Evolutionary conservation across 2,797 vertebrate species (phyloP).

Genomic region (Pempheris klunzingeri): DNA sequence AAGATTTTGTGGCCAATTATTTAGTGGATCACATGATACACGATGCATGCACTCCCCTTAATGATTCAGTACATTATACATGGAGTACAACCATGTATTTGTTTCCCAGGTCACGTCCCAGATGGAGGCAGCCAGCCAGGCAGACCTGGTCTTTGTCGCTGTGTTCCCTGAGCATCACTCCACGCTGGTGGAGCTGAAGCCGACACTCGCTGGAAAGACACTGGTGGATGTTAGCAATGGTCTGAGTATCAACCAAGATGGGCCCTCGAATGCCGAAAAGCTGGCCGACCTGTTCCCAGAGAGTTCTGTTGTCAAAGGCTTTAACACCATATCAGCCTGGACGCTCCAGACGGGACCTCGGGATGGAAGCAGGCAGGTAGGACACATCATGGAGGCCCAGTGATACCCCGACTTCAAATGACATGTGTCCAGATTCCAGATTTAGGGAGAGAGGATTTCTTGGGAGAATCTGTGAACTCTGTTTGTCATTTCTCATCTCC

Average conservation of each 20-base stretch:
- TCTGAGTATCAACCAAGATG: slow-evolving; percentile 75
- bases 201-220: slow-evolving; percentile 87
- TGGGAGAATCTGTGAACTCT: background rate
- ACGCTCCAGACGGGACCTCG: slow-evolving; percentile 89
- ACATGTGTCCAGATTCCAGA: background rate
- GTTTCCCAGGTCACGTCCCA: slow-evolving; percentile 86
- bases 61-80: no score
- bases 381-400: background rate
- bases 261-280: slow-evolving; percentile 90
- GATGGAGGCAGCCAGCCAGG: slow-evolving; percentile 87
- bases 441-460: background rate
- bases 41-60: background rate
- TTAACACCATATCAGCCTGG: slow-evolving; percentile 96
- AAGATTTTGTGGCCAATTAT: background rate
- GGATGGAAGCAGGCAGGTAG: slow-evolving; percentile 94
- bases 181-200: slow-evolving; percentile 86
- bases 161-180: slow-evolving; percentile 93
- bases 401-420: background rate
- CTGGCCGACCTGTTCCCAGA: slow-evolving; percentile 93
- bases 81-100: background rate
- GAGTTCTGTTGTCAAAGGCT: slow-evolving; percentile 93
- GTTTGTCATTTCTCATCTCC: slow-evolving; percentile 16
- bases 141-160: slow-evolving; percentile 90
- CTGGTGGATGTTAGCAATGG: slow-evolving; percentile 97
- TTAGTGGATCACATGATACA: background rate